Evolutionary conservation across 92 coral and sea anemone species (phyloP).

Genomic region (Ricordea florida): DNA sequence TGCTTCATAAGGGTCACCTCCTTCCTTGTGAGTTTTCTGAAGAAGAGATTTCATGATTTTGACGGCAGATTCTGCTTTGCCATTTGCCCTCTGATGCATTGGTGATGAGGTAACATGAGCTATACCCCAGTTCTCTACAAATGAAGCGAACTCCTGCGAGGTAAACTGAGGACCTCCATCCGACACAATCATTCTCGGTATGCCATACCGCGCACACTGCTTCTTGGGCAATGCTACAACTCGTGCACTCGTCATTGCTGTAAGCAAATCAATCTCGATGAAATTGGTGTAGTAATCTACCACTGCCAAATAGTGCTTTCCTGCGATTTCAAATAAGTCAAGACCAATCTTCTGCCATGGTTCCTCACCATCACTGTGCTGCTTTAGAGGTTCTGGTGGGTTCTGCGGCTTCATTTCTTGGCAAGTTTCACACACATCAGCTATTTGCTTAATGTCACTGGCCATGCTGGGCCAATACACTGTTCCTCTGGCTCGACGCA

Average conservation of each 20-base stretch:
- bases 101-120: slow-evolving; percentile 49
- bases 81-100: slow-evolving; percentile 46
- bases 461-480: slow-evolving; percentile 66
- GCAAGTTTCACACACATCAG: slow-evolving; percentile 34
- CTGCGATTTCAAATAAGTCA: too few species aligned
- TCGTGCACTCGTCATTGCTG: not conserved
- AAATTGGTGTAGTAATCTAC: too few species aligned
- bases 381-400: slow-evolving; percentile 33
- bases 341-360: too few species aligned
- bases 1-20: slow-evolving; percentile 45
- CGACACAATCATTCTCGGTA: slow-evolving; percentile 16
- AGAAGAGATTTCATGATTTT: slow-evolving; percentile 28
- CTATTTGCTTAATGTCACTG: slow-evolving; percentile 21
- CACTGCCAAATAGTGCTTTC: too few species aligned
- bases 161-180: slow-evolving; percentile 38
- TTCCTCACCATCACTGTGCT: slow-evolving; percentile 29
- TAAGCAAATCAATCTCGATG: too few species aligned
- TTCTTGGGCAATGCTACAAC: too few species aligned
- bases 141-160: slow-evolving; percentile 22
- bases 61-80: slow-evolving; percentile 50
- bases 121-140: slow-evolving; percentile 46
- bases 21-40: slow-evolving; percentile 32
- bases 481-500: slow-evolving; percentile 41
- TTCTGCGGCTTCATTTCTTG: slow-evolving; percentile 33
- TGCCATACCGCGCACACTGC: slow-evolving; percentile 46